Percentiles rank a stretch among this genome's conserved stretches.
Evolutionary conservation across 2,113 vertebrate species (phyloP).

Genomic region (Nestor notabilis): DNA sequence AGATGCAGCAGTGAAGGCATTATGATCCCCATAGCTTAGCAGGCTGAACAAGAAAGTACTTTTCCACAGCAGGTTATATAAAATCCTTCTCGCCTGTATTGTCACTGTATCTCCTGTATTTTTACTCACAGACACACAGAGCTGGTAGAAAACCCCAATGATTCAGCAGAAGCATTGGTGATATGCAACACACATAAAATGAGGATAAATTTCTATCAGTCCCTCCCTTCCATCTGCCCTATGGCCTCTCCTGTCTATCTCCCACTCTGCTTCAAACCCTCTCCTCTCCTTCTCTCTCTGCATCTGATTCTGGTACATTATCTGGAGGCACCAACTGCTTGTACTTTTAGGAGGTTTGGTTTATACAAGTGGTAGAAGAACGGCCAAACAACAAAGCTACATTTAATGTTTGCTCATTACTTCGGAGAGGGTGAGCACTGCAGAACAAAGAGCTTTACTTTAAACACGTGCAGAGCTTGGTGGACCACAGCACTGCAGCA

Average conservation of each 20-base stretch:
- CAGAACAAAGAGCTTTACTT: not conserved
- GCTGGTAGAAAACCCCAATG: rapidly evolving
- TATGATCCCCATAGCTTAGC: not conserved
- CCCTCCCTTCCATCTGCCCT: not conserved
- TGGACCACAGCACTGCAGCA: not conserved
- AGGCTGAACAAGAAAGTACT: not conserved
- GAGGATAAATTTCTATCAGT: not conserved
- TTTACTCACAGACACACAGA: not conserved
- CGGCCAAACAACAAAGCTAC: not conserved
- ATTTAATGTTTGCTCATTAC: not conserved
- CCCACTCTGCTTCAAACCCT: not conserved
- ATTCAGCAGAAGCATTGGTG: not conserved
- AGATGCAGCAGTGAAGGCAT: not conserved
- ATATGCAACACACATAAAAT: not conserved
- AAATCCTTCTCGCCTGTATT: not conserved
- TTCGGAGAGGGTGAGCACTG: not conserved
- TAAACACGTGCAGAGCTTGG: not conserved
- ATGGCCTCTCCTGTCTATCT: rapidly evolving
- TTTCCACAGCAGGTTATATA: not conserved
- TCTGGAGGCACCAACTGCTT: rapidly evolving
- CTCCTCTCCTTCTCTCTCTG: not conserved
- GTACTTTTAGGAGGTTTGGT: not conserved
- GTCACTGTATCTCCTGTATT: not conserved
- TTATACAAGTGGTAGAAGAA: not conserved
- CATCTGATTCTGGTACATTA: not conserved